phyloP scores from a whole-genome alignment of 2,888 invertebrate species.

The Rhingia campestris region DNA sequence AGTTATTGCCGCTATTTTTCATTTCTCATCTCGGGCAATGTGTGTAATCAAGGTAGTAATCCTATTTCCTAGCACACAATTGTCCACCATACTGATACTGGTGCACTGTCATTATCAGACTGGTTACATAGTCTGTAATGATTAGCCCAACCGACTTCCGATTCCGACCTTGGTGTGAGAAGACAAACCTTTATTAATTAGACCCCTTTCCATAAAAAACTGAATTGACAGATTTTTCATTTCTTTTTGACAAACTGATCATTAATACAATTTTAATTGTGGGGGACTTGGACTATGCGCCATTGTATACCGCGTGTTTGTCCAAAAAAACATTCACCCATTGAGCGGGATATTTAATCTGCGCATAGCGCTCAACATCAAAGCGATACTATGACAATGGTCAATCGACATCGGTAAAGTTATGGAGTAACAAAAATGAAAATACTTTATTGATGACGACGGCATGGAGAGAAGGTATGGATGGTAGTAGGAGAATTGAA shows the following conservation, averaged over 20 bases:
- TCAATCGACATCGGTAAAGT: constrained; percentile 57
- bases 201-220: not conserved
- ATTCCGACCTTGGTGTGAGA: constrained; percentile 41
- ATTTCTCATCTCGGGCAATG: not conserved
- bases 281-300: constrained; percentile 38
- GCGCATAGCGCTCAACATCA: constrained; percentile 57
- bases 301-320: constrained; percentile 48
- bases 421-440: constrained; percentile 27
- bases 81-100: not conserved
- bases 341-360: constrained; percentile 45
- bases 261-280: constrained; percentile 64
- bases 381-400: constrained; percentile 56
- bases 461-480: constrained; percentile 6
- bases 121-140: constrained; percentile 11
- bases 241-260: constrained; percentile 9
- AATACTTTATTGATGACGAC: constrained; percentile 16
- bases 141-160: not conserved
- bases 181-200: constrained; percentile 48
- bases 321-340: constrained; percentile 56
- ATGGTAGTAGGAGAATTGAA: constrained; percentile 43
- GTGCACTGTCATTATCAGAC: constrained; percentile 30
- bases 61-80: constrained; percentile 40
- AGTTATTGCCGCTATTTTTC: not conserved
- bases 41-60: constrained; percentile 40
- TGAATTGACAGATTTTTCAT: constrained; percentile 49